phyloP scores from a whole-genome alignment of 2,888 invertebrate species.

The Eristalinus sepulchralis region DNA sequence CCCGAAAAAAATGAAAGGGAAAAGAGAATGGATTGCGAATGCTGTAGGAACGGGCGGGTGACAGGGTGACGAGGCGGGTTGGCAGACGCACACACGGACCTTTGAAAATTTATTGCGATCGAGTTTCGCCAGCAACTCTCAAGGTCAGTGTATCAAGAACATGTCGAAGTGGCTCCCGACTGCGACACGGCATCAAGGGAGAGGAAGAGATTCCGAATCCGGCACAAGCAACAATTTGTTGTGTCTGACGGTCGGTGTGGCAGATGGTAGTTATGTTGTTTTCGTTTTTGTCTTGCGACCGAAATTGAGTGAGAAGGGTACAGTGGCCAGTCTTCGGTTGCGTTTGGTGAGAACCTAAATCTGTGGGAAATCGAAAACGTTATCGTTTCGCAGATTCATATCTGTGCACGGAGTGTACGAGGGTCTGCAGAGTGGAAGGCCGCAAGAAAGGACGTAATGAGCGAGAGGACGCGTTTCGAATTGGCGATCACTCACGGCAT shows the following conservation, averaged over 20 bases:
- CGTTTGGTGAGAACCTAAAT: not conserved
- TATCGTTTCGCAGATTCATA: not conserved
- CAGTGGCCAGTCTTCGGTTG: no score
- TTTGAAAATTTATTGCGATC: constrained; percentile 56
- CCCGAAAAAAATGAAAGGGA: not conserved
- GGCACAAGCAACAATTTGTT: not conserved
- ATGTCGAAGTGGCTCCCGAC: not conserved
- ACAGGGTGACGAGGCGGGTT: not conserved
- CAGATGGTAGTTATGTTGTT: not conserved
- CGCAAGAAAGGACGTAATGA: not conserved
- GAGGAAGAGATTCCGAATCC: not conserved
- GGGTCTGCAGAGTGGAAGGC: not conserved
- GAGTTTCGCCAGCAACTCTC: constrained; percentile 15
- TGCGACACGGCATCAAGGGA: not conserved
- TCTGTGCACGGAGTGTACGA: no score
- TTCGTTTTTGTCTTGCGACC: not conserved
- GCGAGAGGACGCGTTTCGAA: not conserved
- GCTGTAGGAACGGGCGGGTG: not conserved
- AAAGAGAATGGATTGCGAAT: not conserved
- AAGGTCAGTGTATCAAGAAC: not conserved
- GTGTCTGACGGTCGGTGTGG: not conserved
- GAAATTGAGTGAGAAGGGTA: not conserved
- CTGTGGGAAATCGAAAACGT: not conserved
- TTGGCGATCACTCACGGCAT: not conserved
- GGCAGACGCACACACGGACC: not conserved